These are phyloP conservation scores for Strigops habroptila DNA, from an alignment of 2,113 vertebrate species.

Conservation along the genomic window DNA sequence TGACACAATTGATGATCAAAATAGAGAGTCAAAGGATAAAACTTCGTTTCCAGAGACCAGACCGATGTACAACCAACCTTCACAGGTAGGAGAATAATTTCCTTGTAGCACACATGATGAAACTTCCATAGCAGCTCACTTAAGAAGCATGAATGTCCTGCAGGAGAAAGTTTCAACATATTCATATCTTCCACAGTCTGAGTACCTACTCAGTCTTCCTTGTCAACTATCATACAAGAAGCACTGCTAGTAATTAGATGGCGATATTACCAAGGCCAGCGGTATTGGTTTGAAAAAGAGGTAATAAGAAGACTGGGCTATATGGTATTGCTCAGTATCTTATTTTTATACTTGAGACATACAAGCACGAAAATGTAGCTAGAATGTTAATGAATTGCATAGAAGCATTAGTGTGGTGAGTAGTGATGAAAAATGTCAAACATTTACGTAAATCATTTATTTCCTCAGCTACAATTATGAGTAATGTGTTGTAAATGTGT, in stretches of 20 bases:
- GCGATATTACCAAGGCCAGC: neutral
- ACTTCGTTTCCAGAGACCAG: constrained; percentile 58
- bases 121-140: neutral
- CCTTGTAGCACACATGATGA: neutral
- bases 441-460: neutral
- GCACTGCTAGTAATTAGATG: neutral
- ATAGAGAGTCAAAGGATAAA: constrained; percentile 54
- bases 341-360: neutral
- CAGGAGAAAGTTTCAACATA: neutral
- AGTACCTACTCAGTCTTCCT: neutral
- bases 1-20: constrained; percentile 80
- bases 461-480: neutral
- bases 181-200: neutral
- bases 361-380: neutral
- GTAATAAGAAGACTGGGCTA: neutral
- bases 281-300: neutral
- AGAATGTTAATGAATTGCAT: neutral
- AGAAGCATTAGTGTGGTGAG: neutral
- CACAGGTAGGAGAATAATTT: constrained; percentile 74
- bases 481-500: neutral
- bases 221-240: neutral
- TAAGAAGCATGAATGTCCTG: neutral
- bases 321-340: neutral
- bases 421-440: neutral
- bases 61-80: constrained; percentile 66